Conservation (phyloP, 23 tunicate species). For the Oikopleura albicans region DNA sequence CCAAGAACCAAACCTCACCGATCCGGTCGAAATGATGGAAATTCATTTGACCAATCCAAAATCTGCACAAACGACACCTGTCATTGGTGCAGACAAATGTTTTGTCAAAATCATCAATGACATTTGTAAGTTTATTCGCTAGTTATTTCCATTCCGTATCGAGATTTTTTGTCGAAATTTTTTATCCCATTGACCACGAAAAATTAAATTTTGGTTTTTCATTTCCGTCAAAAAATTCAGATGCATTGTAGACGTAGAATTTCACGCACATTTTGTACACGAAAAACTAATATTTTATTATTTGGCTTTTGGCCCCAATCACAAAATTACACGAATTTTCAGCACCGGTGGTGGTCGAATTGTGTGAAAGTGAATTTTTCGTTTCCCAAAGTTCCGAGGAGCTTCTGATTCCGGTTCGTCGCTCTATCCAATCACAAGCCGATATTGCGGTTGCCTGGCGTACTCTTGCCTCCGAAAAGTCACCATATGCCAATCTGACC, state of each 20-base stretch:
- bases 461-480: not conserved
- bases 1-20: not conserved
- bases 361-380: not conserved
- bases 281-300: not conserved
- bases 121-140: not conserved
- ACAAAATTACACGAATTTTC: not conserved
- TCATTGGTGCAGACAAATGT: not conserved
- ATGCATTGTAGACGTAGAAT: too few relatives aligned
- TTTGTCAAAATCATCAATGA: not conserved
- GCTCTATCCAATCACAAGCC: not conserved
- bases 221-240: too few relatives aligned
- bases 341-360: constrained; percentile 1
- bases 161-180: not conserved
- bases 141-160: not conserved
- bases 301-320: not conserved
- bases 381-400: not conserved
- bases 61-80: not conserved
- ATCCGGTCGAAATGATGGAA: not conserved
- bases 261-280: not conserved
- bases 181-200: too few relatives aligned
- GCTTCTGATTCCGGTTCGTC: not conserved
- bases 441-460: not conserved
- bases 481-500: not conserved
- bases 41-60: not conserved
- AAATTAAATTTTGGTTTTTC: too few relatives aligned